Base-by-base conservation (phyloP, 2,797 vertebrate species). In the Takifugu rubripes region DNA sequence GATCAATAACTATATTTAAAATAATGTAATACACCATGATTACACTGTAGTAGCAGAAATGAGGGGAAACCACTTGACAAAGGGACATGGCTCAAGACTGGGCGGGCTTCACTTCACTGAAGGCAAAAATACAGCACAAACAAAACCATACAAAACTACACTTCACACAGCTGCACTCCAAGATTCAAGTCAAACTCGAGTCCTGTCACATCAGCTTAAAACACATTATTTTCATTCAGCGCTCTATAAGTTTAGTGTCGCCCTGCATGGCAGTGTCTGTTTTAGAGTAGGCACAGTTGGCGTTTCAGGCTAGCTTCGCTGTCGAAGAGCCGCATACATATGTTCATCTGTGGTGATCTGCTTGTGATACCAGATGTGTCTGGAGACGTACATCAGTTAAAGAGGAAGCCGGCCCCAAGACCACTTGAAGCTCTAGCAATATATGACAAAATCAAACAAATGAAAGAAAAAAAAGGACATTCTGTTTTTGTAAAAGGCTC, bases 241-340 rank as follows among this genome's bases (percentile, higher is more conserved):
- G 52, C 75, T 79, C 83, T 81, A 81, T 67, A 55, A 79, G 79
- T 72, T 83, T 70, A 66, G 78, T 81, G 80, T 80, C 56, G 71
- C 77, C 82, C 79, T 78, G 83, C 83, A 71, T 80, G 87, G 85
- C 88, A 84, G 84, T 83, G 72, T 91, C 87, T 83, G 81, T 82
- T 89, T 89, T 75, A 84, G 42, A 85, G 84, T 89, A 92, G 92
- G 92, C 92, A 92, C 92, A 88, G 86, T 90, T 90, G 92, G 91
- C 89, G 78, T 90, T 80, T 88, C 85, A 86, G 84, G 87, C 85
- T 90, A 90, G 86, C 90, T 91, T 91, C 84, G 79, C 77, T 74
- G 79, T 91, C 84, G 66, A 82, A 83, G 82, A 90, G 86, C 86
- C 86, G 77, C 86, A 80, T 81, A 77, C 68, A 76, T 70, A 79